Conservation (phyloP, 2,797 vertebrate species). For the Parotocinclus haroldoi region DNA sequence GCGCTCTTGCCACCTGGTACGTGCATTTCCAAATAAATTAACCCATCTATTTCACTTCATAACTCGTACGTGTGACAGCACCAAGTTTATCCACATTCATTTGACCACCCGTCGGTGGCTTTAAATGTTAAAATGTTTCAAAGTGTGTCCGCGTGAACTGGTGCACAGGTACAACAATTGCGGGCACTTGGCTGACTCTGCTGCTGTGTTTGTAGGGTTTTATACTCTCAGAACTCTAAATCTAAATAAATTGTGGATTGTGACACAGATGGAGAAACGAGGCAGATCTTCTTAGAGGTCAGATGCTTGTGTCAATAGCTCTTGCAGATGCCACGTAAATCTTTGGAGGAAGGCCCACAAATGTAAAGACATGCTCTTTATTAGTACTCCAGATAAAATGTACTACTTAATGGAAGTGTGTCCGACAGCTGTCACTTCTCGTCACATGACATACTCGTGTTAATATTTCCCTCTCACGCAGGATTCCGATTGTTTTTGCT, state of each 20-base stretch:
- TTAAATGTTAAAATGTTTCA: constrained; percentile 20
- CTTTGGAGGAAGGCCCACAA: constrained; percentile 32
- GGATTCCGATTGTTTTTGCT: constrained; percentile 12
- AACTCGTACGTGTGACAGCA: constrained; percentile 26
- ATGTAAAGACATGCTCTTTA: constrained; percentile 34
- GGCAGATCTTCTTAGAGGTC: constrained; percentile 42
- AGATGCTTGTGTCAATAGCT: constrained; percentile 43
- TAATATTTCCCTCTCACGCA: constrained; percentile 4
- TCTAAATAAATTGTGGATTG: too few species aligned
- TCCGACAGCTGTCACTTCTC: constrained; percentile 33
- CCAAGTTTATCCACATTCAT: constrained; percentile 32
- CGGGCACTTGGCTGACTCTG: constrained; percentile 12
- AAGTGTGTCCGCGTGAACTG: neutral
- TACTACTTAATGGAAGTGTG: constrained; percentile 5
- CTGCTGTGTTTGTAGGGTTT: constrained; percentile 19
- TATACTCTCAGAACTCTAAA: constrained; percentile 21
- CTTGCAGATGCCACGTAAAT: constrained; percentile 48
- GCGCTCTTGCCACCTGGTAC: constrained; percentile 44
- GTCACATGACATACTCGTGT: constrained; percentile 9
- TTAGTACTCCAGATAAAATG: constrained; percentile 21
- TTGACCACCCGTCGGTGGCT: constrained; percentile 36
- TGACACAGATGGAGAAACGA: constrained; percentile 41
- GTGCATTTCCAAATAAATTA: constrained; percentile 51
- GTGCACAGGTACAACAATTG: neutral
- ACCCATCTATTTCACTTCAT: constrained; percentile 47